These are phyloP conservation scores for Sus cebifrons DNA, from an alignment of 2,797 vertebrate species.

Conservation along the genomic window DNA sequence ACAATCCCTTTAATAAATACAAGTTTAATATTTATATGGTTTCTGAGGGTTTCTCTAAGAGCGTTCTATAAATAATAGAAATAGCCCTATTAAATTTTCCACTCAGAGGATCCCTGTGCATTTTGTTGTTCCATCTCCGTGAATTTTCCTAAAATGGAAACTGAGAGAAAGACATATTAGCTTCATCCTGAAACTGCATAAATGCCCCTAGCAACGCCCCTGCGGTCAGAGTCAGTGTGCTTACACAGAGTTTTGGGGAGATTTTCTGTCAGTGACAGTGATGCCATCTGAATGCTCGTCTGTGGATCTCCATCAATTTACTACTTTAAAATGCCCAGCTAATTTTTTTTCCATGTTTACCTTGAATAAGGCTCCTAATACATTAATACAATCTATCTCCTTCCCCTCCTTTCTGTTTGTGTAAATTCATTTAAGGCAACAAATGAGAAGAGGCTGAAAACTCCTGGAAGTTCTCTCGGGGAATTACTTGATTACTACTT, in stretches of 20 bases:
- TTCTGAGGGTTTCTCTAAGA: neutral
- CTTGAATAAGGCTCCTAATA: constrained; percentile 2
- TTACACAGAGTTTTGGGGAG: no score
- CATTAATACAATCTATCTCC: neutral
- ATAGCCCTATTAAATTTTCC: constrained; percentile 40
- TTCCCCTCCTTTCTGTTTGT: neutral
- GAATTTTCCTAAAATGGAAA: constrained; percentile 64
- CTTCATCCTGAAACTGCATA: neutral
- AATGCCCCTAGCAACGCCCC: neutral
- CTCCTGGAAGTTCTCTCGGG: neutral
- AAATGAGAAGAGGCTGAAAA: constrained; percentile 7
- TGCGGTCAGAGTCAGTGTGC: rapidly evolving
- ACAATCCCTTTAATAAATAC: constrained; percentile 33
- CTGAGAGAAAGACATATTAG: neutral
- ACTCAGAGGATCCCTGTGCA: neutral
- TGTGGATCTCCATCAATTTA: neutral
- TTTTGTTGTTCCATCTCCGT: constrained; percentile 55
- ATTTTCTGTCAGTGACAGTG: rapidly evolving
- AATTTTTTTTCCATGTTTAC: neutral
- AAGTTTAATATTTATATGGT: neutral
- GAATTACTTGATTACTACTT: neutral
- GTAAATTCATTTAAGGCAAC: constrained; percentile 32
- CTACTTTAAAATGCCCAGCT: neutral
- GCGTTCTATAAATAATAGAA: constrained; percentile 51
- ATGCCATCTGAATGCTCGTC: neutral